Evolutionary conservation across 1,140 invertebrate species (phyloP), one percentile per base, ranked within the genome.

Genomic region (Cotesia typhae): DNA sequence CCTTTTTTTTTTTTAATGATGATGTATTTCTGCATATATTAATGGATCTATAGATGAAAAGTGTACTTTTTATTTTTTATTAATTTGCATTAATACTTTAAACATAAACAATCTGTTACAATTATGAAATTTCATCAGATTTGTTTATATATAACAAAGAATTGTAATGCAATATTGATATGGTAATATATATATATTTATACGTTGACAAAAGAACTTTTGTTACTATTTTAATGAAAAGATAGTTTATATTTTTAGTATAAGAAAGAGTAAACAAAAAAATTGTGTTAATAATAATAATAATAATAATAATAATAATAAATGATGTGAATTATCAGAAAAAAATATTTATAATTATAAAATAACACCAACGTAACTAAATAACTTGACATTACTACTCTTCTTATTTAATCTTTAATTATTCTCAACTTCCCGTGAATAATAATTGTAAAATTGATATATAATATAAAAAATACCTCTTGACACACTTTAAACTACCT

Each of bases 391-490:
- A 12, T 17, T n/a, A 14, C 55, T 47, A 36, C 37, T 68, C 20
- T 52, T 53, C 20, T 28, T 7, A 71, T 41, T 71, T 55, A 64
- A 57, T 69, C 47, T 73, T 66, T 73, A 10, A 52, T 70, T 75
- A 35, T 73, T 72, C 41, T 70, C 38, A 6, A 55, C 53, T 55
- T 61, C 12, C n/a, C 53, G 66, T 59, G 71, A 69, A 75, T 75
- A 72, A 81, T 81, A 80, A 81, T 71, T 79, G 77, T 17, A 78
- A 79, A 82, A 80, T 79, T 79, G 74, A 81, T 81, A 77, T 77
- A 78, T 78, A 80, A 78, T 82, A 81, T 82, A 82, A 82, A 82
- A 81, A 82, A 82, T 78, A 79, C 80, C 76, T 79, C 41, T 75
- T 61, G 68, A 77, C 70, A 57, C 17, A 53, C 70, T 59, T 20